A percentile compares a stretch with the other conserved stretches of the same genome.
phyloP scores from a whole-genome alignment of 1,140 invertebrate genomes.

The Leptinotarsa texana region DNA sequence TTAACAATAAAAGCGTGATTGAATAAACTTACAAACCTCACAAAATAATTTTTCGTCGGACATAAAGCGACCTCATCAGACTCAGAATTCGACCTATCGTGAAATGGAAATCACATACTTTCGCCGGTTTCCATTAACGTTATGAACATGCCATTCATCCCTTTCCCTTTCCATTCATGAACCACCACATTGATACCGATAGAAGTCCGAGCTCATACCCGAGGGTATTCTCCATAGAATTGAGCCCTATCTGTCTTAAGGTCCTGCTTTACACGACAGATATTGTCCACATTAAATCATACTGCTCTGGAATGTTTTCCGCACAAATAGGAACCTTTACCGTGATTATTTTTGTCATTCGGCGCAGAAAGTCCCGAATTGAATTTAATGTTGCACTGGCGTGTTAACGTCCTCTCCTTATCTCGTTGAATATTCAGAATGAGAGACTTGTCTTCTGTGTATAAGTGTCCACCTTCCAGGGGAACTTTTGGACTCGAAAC shows the following conservation, averaged over 20 bases:
- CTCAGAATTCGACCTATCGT: background rate
- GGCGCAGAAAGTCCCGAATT: background rate
- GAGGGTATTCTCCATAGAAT: background rate
- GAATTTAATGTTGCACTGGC: constrained; percentile 7
- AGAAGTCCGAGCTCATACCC: background rate
- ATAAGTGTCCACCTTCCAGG: no score
- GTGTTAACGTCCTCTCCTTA: background rate
- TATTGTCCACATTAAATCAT: constrained; percentile 21
- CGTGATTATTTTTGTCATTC: background rate
- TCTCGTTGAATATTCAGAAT: constrained; percentile 9
- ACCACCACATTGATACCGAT: background rate
- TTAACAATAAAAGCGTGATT: no score
- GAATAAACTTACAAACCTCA: no score
- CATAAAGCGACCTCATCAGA: no score
- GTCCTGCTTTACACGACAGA: constrained; percentile 10
- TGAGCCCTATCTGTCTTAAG: constrained; percentile 9
- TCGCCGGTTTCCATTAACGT: background rate
- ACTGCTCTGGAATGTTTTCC: constrained; percentile 12
- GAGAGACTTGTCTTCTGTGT: background rate
- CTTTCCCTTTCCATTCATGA: constrained; percentile 1
- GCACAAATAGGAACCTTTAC: background rate
- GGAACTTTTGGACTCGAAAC: no score
- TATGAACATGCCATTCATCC: background rate
- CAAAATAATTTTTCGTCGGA: no score
- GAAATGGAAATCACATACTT: background rate